Base-by-base conservation (phyloP, 1,140 invertebrate species). In the Apis laboriosa region DNA sequence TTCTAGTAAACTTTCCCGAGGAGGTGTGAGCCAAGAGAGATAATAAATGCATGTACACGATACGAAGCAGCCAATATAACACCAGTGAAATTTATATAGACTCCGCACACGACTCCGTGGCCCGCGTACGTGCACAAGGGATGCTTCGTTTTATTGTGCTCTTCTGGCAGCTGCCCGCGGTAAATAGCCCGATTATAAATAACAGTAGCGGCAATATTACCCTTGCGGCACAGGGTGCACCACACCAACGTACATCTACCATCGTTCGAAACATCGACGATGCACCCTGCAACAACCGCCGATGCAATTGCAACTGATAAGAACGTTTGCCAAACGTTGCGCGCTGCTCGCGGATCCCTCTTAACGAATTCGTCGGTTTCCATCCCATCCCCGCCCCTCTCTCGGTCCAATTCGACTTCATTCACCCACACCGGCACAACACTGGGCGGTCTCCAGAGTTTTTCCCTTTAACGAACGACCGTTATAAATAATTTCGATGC, bases 401-500 rank as follows among this genome's bases (percentile, higher is more conserved):
- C 63, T 5, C 43, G 1, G 64, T 15, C 61, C 28, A 61, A 66
- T 71, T 66, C 68, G 70, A 71, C 82, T 72, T 77, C 43, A 58
- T 60, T 61, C 82, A 53, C 82, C 24, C 56, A 58, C 61, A 71
- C 60, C 13, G 13, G 15, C 34, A 7, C 13, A 28, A 73, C 78
- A 21, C 79, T 56, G 9, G 67, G 73, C 77, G 67, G 88, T 89
- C 87, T 90, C 86, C 77, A 84, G 81, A 88, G 84, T 88, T 86
- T 90, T 89, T 78, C 88, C 84, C 86, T 86, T 89, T 93, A 92
- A 92, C 91, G 92, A 92, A 92, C 92, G 90, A 88, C 80, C 86
- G 88, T 89, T 90, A 93, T 93, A 92, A 93, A 93, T 92, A 93
- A 92, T 92, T 92, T 91, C 78, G 74, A 86, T 89, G 84, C 70